These are phyloP conservation scores for Rostratula benghalensis DNA, from an alignment of 2,113 vertebrate genomes.

Conservation along the genomic window DNA sequence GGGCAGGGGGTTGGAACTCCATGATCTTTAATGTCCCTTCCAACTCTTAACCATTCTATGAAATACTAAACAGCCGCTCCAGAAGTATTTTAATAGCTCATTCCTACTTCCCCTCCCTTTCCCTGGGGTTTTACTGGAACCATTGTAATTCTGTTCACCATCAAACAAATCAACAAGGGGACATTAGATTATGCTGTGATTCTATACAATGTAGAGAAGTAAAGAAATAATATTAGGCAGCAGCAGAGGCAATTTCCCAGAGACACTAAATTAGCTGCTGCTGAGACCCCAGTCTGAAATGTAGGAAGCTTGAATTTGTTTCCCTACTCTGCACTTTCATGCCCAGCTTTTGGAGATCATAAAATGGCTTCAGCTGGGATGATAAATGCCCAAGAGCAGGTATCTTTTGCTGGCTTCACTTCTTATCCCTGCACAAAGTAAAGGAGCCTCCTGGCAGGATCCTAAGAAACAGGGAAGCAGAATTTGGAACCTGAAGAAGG, in stretches of 20 bases:
- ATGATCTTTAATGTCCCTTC: too few species aligned
- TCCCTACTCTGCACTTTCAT: background rate
- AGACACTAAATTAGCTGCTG: too few species aligned
- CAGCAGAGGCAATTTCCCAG: background rate
- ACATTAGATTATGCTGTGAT: background rate
- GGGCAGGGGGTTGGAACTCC: too few species aligned
- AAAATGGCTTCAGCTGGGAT: background rate
- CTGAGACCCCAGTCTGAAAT: background rate
- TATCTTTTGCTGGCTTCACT: background rate
- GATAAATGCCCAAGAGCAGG: background rate
- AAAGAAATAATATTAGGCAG: background rate
- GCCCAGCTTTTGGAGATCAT: background rate
- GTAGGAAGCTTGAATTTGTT: background rate
- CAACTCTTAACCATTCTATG: too few species aligned
- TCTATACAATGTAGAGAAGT: background rate
- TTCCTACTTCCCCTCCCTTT: background rate
- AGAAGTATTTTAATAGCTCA: background rate
- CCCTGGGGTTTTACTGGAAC: background rate
- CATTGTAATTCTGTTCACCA: background rate
- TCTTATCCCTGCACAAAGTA: background rate
- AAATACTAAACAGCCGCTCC: background rate
- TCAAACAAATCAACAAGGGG: background rate
- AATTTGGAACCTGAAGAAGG: background rate
- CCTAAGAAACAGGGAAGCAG: background rate
- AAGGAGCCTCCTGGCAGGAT: background rate